A percentile compares a stretch with the other conserved stretches of the same genome.
phyloP scores from a whole-genome alignment of 1,140 invertebrate genomes.

The Caenorhabditis latens region DNA sequence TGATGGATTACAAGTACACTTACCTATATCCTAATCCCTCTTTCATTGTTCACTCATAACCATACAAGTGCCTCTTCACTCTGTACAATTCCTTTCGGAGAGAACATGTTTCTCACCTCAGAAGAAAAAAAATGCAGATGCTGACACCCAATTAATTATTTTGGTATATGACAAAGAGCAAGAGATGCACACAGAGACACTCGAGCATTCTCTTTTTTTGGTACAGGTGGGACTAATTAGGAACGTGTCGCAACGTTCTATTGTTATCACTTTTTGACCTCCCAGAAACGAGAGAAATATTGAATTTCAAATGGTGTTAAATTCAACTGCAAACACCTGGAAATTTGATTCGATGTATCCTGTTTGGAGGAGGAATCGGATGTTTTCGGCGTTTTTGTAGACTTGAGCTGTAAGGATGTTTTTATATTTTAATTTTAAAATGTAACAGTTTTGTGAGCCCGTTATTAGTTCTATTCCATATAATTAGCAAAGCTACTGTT shows the following conservation, averaged over 20 bases:
- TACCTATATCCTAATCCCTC: no score
- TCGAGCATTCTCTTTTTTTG: not conserved
- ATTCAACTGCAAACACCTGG: constrained; percentile 19
- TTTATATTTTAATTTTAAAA: no score
- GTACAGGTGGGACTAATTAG: constrained; percentile 50
- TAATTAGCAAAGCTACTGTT: no score
- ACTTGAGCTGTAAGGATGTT: no score
- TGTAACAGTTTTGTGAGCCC: no score
- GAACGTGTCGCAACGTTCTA: constrained; percentile 1
- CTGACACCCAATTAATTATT: constrained; percentile 37
- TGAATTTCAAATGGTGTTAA: constrained; percentile 31
- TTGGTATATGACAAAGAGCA: not conserved
- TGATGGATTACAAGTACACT: no score
- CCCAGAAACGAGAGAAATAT: not conserved
- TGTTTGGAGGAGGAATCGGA: not conserved
- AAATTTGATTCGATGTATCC: not conserved
- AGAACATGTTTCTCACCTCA: not conserved
- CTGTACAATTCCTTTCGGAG: not conserved
- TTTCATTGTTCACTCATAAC: not conserved
- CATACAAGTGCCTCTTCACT: constrained; percentile 27
- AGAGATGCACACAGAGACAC: not conserved
- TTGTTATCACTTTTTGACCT: constrained; percentile 21
- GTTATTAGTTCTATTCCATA: no score
- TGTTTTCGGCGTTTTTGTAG: no score
- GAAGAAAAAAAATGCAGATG: constrained; percentile 39